Evolutionary conservation across 1,140 invertebrate genomes (phyloP), one percentile per base, ranked within the genome.

Genomic region (Bombus affinis): DNA sequence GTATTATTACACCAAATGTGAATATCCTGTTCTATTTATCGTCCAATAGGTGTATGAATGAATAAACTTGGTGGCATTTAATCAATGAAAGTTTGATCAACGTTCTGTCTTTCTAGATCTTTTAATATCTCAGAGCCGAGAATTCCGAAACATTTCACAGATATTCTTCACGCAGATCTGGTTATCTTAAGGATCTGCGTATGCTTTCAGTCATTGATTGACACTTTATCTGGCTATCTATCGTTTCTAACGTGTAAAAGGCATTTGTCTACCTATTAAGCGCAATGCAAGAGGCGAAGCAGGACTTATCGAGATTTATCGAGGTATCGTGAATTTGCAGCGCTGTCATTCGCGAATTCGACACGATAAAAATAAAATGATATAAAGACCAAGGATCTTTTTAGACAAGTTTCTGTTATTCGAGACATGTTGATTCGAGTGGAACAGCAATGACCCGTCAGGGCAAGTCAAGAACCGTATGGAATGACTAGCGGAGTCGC

Each of bases 221-320:
- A 78, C 76, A 44, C 76, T 3, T 78, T 78, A 78, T 78, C 76
- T 65, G 37, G 37, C 37, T 42, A 42, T 78, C 39, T 78, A 78
- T 78, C 76, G n/a, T 18, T 42, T 5, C 37, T 2, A 25, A 39
- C 57, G 37, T 42, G 76, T 78, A 78, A 74, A 53, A 1, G 73
- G 22, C 25, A 47, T 78, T 78, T 78, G 76, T 78, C 59, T 62
- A 62, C n/a, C 39, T 42, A 77, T 77, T 77, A 77, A 77, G 4
- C 44, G 44, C 22, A 1, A 35, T 28, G 32, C 22, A 0, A 47
- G 13, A n/a, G 32, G 44, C 73, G 53, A 25, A 32, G 3, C 18
- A 4, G 9, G 18, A 12, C 2, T 57, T 65, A 42, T 39, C 57
- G 37, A 13, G 37, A 65, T 65, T 78, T 62, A 42, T 65, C 35